Percentiles rank a stretch among this genome's conserved stretches.
These are phyloP conservation scores for Ceramica pisi DNA, from an alignment of 2,888 invertebrate genomes.

Conservation along the genomic window DNA sequence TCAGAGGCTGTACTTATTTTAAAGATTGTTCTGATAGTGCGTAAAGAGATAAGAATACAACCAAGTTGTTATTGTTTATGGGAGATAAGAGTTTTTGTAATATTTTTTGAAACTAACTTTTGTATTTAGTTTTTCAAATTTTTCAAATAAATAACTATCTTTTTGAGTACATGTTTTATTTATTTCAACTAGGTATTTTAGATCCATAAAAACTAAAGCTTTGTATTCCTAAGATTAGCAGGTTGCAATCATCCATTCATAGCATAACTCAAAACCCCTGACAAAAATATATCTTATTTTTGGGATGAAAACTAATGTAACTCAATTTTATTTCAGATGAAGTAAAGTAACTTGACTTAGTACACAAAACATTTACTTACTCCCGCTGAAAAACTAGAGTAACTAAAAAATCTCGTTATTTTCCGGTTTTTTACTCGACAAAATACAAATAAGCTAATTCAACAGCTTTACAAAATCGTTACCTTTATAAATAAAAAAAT, in stretches of 20 bases:
- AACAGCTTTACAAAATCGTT: too few species aligned
- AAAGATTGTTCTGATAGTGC: slow-evolving; percentile 8
- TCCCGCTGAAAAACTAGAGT: too few species aligned
- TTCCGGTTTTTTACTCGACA: too few species aligned
- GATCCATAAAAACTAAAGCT: background rate
- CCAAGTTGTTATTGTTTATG: background rate
- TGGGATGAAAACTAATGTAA: too few species aligned
- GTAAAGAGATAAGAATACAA: slow-evolving; percentile 3
- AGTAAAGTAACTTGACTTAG: too few species aligned
- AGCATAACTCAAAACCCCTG: slow-evolving; percentile 1
- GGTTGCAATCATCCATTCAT: background rate
- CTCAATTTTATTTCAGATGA: too few species aligned
- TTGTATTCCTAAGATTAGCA: background rate
- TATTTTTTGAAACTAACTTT: background rate
- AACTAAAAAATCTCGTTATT: too few species aligned
- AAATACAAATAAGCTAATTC: too few species aligned
- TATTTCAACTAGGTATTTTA: slow-evolving; percentile 1
- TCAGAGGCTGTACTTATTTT: slow-evolving; percentile 7
- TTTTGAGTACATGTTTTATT: background rate
- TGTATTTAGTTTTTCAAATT: slow-evolving; percentile 1
- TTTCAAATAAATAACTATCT: background rate
- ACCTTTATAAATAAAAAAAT: too few species aligned
- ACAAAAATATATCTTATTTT: too few species aligned
- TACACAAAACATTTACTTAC: too few species aligned
- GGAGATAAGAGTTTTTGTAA: slow-evolving; percentile 5